These are phyloP conservation scores for Cyphomyrus discorhynchus DNA, from an alignment of 2,113 vertebrate species.

Conservation along the genomic window DNA sequence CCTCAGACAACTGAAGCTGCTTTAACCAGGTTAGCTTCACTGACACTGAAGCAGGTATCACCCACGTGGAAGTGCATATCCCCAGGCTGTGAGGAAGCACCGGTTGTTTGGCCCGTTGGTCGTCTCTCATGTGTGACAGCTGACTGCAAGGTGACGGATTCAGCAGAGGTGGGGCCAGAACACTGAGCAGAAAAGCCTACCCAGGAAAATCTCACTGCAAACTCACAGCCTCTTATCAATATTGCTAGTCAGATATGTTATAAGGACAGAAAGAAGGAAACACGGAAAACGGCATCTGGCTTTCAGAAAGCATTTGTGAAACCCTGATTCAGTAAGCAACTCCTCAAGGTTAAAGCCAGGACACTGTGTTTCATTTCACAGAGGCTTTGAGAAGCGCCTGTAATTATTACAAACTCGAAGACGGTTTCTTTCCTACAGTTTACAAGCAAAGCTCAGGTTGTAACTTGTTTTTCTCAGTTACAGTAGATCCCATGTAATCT, in stretches of 20 bases:
- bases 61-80: background rate
- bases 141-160: background rate
- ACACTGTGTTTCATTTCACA: constrained; percentile 20
- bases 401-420: constrained; percentile 27
- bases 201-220: background rate
- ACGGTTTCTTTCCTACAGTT: constrained; percentile 19
- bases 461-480: constrained; percentile 17
- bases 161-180: background rate
- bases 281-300: background rate
- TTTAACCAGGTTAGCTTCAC: background rate
- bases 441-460: constrained; percentile 27
- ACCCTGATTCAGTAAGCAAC: constrained; percentile 17
- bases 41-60: background rate
- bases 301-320: constrained; percentile 15
- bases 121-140: background rate
- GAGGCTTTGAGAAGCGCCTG: constrained; percentile 22
- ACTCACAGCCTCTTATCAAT: background rate
- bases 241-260: background rate
- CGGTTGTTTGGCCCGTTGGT: background rate
- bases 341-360: constrained; percentile 1
- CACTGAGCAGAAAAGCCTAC: background rate
- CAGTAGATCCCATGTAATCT: background rate
- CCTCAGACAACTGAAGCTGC: no score
- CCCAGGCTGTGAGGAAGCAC: background rate
- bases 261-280: background rate